These are phyloP conservation scores for Sarcophaga caerulescens DNA, from an alignment of 2,888 invertebrate species.

Conservation along the genomic window DNA sequence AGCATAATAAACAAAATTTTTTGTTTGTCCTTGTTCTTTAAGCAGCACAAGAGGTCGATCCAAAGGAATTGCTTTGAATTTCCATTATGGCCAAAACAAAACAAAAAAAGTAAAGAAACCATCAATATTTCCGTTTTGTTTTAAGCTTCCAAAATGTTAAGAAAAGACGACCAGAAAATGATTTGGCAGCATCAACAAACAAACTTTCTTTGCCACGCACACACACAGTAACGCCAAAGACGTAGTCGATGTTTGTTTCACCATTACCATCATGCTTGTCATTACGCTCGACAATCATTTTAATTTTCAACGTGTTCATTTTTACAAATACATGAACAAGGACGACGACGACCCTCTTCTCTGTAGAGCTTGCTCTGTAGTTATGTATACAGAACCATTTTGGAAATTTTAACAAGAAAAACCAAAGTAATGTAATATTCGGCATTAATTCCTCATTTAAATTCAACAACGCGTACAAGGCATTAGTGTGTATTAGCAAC, in stretches of 20 bases:
- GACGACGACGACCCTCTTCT: not conserved
- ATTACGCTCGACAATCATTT: conserved; percentile 40
- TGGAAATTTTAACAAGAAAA: conserved; percentile 56
- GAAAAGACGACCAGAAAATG: not conserved
- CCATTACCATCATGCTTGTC: conserved; percentile 9
- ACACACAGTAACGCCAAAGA: not conserved
- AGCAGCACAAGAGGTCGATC: not conserved
- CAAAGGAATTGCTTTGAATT: conserved; percentile 4
- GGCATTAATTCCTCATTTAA: conserved; percentile 82
- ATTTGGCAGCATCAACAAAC: not conserved
- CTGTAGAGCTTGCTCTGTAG: not conserved
- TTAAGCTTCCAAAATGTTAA: not conserved
- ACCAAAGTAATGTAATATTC: conserved; percentile 75
- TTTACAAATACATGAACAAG: not conserved
- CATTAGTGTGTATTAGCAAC: conserved; percentile 74
- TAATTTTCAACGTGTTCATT: conserved; percentile 59
- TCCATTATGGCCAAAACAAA: conserved; percentile 19
- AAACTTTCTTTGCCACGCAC: not conserved
- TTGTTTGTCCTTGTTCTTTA: not conserved
- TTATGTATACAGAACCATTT: conserved; percentile 6
- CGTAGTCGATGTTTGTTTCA: not conserved
- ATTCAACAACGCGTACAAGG: conserved; percentile 81
- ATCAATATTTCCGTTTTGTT: conserved; percentile 56
- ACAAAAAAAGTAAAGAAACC: conserved; percentile 6
- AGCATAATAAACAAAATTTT: conserved; percentile 29